Conservation (phyloP, 2,888 invertebrate genomes). For the Zootermopsis nevadensis region DNA sequence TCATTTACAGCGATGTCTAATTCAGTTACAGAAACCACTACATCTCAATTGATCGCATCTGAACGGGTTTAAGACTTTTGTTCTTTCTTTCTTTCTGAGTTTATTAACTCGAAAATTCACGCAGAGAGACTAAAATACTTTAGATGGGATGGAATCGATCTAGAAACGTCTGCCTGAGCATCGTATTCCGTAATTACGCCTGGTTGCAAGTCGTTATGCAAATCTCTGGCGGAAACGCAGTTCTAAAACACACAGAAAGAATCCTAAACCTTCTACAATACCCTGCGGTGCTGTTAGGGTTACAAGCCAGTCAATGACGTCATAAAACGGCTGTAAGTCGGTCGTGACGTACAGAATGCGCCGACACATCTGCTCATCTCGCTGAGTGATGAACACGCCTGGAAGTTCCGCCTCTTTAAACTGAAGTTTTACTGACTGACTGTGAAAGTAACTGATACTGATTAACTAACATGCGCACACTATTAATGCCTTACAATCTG, state of each 20-base stretch:
- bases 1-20: too few relatives aligned
- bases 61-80: too few relatives aligned
- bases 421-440: too few relatives aligned
- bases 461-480: too few relatives aligned
- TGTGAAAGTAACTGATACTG: too few relatives aligned
- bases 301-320: constrained; percentile 15
- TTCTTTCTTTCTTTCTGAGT: too few relatives aligned
- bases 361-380: constrained; percentile 55
- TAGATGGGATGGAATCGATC: background rate
- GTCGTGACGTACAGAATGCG: background rate
- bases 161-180: background rate
- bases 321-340: constrained; percentile 3
- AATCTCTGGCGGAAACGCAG: background rate
- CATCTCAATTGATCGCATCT: too few relatives aligned
- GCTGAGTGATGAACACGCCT: too few relatives aligned
- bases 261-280: background rate
- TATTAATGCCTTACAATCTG: too few relatives aligned
- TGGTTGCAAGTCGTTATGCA: background rate
- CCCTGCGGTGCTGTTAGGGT: constrained; percentile 2
- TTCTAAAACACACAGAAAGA: background rate
- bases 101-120: too few relatives aligned
- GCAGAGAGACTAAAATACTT: background rate
- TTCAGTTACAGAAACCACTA: too few relatives aligned
- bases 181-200: background rate
- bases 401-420: too few relatives aligned